Conservation (phyloP, 2,888 invertebrate species). For the Calliscelio sp. region DNA sequence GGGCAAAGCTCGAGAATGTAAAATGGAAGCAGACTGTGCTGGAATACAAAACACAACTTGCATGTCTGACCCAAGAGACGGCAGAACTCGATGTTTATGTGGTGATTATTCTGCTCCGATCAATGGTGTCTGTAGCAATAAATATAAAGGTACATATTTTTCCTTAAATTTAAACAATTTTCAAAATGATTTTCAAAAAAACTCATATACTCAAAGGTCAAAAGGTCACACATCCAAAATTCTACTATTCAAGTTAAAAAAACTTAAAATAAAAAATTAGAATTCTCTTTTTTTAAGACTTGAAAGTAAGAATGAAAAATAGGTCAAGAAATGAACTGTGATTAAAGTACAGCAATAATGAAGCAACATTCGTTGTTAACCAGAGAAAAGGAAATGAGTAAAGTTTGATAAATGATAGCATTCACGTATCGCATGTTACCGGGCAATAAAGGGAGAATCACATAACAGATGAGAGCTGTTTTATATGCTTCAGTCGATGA, state of each 20-base stretch:
- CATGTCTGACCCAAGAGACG: conserved; percentile 89
- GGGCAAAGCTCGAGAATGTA: conserved; percentile 88
- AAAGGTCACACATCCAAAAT: too few species aligned
- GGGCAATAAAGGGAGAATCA: conserved; percentile 66
- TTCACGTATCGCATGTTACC: conserved; percentile 68
- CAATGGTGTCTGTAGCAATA: conserved; percentile 89
- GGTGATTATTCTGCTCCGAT: conserved; percentile 90
- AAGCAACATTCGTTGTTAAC: conserved; percentile 45
- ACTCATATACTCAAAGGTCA: too few species aligned
- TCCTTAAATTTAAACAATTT: not conserved
- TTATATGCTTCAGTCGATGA: conserved; percentile 60
- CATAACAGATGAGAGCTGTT: conserved; percentile 47
- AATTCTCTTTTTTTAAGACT: not conserved
- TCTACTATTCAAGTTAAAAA: too few species aligned
- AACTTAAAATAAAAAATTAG: too few species aligned
- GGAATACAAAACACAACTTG: conserved; percentile 90
- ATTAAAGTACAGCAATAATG: conserved; percentile 49
- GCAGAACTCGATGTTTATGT: conserved; percentile 89
- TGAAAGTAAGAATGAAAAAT: conserved; percentile 24
- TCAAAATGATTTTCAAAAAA: too few species aligned
- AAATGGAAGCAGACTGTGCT: conserved; percentile 88
- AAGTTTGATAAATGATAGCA: conserved; percentile 73
- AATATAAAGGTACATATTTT: conserved; percentile 87
- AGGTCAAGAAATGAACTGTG: conserved; percentile 36
- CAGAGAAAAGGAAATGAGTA: conserved; percentile 50